Evolutionary conservation across 2,113 vertebrate species (phyloP).

Genomic region (Diadophis punctatus): DNA sequence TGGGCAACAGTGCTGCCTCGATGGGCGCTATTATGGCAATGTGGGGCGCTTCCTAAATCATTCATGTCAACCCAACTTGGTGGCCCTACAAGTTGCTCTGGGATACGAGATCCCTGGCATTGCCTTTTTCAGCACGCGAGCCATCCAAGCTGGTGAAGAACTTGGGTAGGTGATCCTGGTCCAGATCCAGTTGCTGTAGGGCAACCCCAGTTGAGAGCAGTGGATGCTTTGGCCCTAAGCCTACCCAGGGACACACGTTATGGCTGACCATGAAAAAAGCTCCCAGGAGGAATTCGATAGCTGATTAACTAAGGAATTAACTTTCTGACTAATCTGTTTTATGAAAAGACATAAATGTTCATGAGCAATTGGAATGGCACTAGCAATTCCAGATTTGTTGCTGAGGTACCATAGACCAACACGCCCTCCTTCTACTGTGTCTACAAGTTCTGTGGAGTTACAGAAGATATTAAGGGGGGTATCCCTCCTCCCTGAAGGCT

Average conservation of each 20-base stretch:
- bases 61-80: background rate
- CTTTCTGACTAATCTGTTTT: background rate
- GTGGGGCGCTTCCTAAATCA: constrained; percentile 12
- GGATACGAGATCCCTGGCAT: background rate
- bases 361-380: background rate
- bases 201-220: background rate
- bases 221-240: background rate
- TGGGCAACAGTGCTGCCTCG: background rate
- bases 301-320: background rate
- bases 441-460: background rate
- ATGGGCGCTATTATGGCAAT: background rate
- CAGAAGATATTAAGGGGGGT: background rate
- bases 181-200: background rate
- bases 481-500: background rate
- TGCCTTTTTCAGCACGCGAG: background rate
- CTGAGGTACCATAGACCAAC: background rate
- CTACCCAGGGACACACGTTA: background rate
- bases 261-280: background rate
- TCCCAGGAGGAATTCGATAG: background rate
- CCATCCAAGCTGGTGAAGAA: background rate
- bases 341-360: background rate
- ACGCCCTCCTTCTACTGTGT: background rate
- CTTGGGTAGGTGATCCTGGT: background rate
- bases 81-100: background rate
- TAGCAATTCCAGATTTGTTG: background rate